A percentile compares a stretch with the other conserved stretches of the same genome.
These are phyloP conservation scores for Notolabrus celidotus DNA, from an alignment of 2,797 vertebrate genomes.

Conservation along the genomic window DNA sequence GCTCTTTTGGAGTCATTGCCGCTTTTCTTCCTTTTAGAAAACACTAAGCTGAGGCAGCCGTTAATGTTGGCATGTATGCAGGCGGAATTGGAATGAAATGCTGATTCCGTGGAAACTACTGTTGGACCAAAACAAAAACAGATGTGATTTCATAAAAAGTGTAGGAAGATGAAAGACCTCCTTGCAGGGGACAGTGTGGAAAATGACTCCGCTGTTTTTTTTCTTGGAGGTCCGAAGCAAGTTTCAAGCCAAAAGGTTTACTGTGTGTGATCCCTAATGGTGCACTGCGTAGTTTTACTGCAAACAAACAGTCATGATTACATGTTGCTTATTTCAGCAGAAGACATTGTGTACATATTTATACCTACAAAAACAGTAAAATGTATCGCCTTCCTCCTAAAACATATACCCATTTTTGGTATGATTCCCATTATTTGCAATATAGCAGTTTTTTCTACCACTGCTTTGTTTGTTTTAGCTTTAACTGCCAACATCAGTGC, in stretches of 20 bases:
- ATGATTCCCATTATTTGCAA: background rate
- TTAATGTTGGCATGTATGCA: background rate
- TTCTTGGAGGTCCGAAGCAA: background rate
- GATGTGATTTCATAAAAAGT: background rate
- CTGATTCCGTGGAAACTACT: constrained; percentile 5
- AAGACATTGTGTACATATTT: background rate
- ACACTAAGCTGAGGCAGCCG: constrained; percentile 14
- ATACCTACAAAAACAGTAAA: too few species aligned
- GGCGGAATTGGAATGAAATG: constrained; percentile 1
- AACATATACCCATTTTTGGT: background rate
- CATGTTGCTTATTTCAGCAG: background rate
- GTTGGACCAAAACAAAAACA: background rate
- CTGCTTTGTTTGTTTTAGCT: too few species aligned
- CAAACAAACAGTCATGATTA: background rate
- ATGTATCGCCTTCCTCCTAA: too few species aligned
- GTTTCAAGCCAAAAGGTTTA: background rate
- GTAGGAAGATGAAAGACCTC: background rate
- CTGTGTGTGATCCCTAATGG: background rate
- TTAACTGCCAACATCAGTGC: too few species aligned
- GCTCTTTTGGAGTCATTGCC: background rate
- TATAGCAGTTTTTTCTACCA: background rate
- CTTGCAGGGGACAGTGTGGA: background rate
- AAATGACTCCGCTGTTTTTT: background rate
- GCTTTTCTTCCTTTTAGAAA: background rate
- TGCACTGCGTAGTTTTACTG: background rate